Evolutionary conservation across 1,140 invertebrate genomes (phyloP).

Genomic region (Contarinia nasturtii): DNA sequence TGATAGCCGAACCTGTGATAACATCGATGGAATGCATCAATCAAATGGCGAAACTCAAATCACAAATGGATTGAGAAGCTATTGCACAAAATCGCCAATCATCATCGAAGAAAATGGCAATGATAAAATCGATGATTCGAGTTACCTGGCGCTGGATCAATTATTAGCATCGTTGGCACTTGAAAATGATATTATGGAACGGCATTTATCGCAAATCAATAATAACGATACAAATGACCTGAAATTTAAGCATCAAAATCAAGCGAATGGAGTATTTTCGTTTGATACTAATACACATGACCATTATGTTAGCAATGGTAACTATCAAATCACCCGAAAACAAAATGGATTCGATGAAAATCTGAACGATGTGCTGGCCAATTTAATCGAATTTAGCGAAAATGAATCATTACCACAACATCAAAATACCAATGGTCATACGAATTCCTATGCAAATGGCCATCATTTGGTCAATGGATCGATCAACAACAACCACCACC

Average conservation of each 20-base stretch:
- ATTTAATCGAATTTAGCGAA: constrained; percentile 17
- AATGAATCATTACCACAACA: constrained; percentile 9
- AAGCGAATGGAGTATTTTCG: background rate
- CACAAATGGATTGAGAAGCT: no score
- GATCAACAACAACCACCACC: constrained; percentile 3
- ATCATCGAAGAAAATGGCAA: no score
- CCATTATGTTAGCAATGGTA: constrained; percentile 3
- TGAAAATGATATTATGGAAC: constrained; percentile 3
- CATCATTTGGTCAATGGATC: background rate
- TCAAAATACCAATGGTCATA: constrained; percentile 1
- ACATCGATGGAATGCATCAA: no score
- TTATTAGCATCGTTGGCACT: constrained; percentile 1
- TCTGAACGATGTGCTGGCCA: constrained; percentile 17
- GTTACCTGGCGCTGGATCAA: constrained; percentile 1
- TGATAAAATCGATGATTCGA: constrained; percentile 1
- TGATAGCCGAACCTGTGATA: no score
- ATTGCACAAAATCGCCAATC: no score
- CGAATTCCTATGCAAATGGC: background rate
- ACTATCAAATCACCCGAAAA: constrained; percentile 8
- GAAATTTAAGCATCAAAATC: background rate
- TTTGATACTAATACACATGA: background rate
- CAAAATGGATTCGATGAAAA: constrained; percentile 5
- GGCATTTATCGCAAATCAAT: background rate
- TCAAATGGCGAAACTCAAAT: no score
- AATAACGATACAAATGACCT: background rate